These are phyloP conservation scores for Drosophila paranaensis DNA, from an alignment of 2,888 invertebrate genomes.

Conservation along the genomic window DNA sequence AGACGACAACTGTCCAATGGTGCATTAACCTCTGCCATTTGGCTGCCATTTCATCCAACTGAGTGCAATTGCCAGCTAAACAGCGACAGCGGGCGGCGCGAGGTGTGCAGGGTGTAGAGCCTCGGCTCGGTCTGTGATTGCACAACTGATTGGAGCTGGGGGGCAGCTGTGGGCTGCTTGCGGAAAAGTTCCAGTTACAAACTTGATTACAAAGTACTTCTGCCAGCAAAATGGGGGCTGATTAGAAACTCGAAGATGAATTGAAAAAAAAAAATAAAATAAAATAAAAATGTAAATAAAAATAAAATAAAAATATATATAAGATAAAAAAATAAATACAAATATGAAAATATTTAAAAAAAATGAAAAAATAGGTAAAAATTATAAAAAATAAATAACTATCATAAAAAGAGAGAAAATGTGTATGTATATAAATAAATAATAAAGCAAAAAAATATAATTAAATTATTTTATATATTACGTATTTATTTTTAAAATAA, in stretches of 20 bases:
- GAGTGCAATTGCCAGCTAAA: slow-evolving; percentile 34
- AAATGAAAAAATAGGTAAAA: neutral
- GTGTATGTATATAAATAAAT: neutral
- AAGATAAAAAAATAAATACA: too few species aligned
- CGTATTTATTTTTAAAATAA: too few species aligned
- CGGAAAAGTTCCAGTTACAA: neutral
- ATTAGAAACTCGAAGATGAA: neutral
- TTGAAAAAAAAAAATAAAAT: neutral
- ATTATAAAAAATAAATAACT: neutral
- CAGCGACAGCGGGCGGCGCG: neutral
- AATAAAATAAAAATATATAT: too few species aligned
- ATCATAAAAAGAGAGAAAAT: neutral
- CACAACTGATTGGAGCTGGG: slow-evolving; percentile 20
- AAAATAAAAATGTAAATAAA: too few species aligned
- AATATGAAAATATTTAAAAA: neutral
- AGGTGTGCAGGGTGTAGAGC: neutral
- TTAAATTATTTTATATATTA: too few species aligned
- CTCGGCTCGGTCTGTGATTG: slow-evolving; percentile 29
- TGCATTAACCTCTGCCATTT: slow-evolving; percentile 71
- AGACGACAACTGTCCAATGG: slow-evolving; percentile 64
- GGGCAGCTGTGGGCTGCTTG: neutral
- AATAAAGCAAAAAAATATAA: neutral
- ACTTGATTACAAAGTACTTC: slow-evolving; percentile 1
- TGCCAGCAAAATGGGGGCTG: neutral
- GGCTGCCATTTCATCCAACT: slow-evolving; percentile 17